phyloP scores from a whole-genome alignment of 2,888 invertebrate species.

The Halocaridina rubra region DNA sequence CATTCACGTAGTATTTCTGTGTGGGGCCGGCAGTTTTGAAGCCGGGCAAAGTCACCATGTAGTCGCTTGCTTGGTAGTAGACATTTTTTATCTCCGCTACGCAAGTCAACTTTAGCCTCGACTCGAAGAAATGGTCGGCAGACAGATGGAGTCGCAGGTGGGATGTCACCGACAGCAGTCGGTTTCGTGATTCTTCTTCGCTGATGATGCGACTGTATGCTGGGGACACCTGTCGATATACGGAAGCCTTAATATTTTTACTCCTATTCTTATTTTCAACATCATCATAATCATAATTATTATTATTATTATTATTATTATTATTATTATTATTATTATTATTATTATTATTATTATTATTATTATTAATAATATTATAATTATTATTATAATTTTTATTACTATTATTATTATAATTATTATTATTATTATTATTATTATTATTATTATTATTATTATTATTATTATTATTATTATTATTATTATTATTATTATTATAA shows the following conservation, averaged over 20 bases:
- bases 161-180: conserved; percentile 17
- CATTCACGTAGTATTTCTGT: conserved; percentile 30
- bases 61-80: conserved; percentile 12
- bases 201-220: background rate
- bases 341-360: background rate
- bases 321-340: background rate
- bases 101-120: conserved; percentile 19
- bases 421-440: background rate
- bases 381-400: background rate
- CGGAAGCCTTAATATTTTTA: background rate
- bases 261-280: background rate
- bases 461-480: background rate
- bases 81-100: background rate
- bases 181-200: background rate
- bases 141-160: conserved; percentile 7
- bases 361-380: background rate
- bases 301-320: background rate
- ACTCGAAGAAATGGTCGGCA: conserved; percentile 15
- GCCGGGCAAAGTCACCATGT: background rate
- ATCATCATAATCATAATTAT: background rate
- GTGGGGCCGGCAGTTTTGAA: conserved; percentile 33
- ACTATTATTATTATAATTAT: no score
- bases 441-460: background rate
- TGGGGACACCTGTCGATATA: background rate
- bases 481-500: background rate